Percentiles rank a stretch among this genome's conserved stretches.
These are phyloP conservation scores for Cetoscarus ocellatus DNA, from an alignment of 2,797 vertebrate species.

Conservation along the genomic window DNA sequence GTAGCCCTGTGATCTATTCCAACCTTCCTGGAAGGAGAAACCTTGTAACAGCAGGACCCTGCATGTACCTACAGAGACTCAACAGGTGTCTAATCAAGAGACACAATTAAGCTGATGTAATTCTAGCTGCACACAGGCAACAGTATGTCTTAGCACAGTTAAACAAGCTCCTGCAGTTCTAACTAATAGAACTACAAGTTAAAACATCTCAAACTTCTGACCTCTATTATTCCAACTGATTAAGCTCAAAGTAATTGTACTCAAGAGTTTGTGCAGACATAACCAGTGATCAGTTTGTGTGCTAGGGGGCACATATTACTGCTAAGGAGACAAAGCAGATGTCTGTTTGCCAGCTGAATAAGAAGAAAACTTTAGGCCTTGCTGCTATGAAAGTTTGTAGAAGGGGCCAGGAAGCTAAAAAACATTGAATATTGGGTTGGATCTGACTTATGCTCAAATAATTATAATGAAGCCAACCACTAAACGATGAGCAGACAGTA, in stretches of 20 bases:
- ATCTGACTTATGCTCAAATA: too few species aligned
- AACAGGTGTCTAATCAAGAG: not conserved
- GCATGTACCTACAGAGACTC: not conserved
- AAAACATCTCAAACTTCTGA: not conserved
- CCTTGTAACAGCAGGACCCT: not conserved
- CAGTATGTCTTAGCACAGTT: not conserved
- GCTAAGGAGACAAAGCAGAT: not conserved
- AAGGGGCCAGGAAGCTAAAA: too few species aligned
- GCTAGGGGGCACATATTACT: not conserved
- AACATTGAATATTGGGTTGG: too few species aligned
- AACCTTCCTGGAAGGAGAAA: not conserved
- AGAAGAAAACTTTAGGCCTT: too few species aligned
- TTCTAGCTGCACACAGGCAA: not conserved
- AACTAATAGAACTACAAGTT: not conserved
- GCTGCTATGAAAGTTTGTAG: too few species aligned
- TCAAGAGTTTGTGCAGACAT: not conserved
- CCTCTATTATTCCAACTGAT: not conserved
- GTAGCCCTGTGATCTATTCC: not conserved
- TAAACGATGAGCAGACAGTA: too few species aligned
- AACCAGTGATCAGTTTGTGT: not conserved
- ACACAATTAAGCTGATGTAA: not conserved
- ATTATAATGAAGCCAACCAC: too few species aligned
- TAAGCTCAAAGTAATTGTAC: not conserved
- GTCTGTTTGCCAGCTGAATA: too few species aligned
- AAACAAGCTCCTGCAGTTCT: slow-evolving; percentile 7